Percentiles rank a stretch among this genome's conserved stretches.
Conservation (phyloP, 2,888 invertebrate species). For the Cryptus armator region DNA sequence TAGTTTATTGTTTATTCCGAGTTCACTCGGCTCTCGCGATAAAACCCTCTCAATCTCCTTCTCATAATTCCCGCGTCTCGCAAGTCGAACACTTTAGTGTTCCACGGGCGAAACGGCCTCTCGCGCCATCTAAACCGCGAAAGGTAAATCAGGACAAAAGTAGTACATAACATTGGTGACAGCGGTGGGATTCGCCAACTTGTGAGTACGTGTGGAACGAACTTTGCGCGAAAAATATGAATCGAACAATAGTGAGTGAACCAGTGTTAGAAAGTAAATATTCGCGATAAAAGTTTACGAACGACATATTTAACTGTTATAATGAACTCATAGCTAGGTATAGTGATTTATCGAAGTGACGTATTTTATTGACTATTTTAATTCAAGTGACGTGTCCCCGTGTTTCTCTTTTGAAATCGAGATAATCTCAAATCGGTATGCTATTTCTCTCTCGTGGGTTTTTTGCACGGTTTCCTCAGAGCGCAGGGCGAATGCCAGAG, state of each 20-base stretch:
- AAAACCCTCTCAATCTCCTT: no score
- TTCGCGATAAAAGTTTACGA: no score
- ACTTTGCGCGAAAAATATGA: neutral
- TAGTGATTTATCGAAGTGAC: neutral
- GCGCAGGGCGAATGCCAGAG: slow-evolving; percentile 4
- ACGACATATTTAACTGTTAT: no score
- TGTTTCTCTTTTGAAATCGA: neutral
- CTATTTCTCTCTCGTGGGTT: slow-evolving; percentile 9
- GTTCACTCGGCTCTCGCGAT: no score
- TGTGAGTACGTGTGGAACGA: neutral
- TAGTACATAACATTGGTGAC: neutral
- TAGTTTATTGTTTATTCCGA: no score
- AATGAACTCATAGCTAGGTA: neutral
- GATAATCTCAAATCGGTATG: neutral
- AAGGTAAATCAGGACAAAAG: neutral
- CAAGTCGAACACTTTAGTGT: no score
- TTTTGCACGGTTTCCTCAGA: slow-evolving; percentile 16
- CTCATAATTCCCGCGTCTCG: no score
- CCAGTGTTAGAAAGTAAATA: neutral
- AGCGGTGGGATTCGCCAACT: neutral
- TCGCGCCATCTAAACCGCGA: no score
- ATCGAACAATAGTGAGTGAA: no score
- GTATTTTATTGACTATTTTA: neutral
- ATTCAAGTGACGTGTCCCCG: neutral
- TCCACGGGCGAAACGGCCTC: no score